Conservation (phyloP, 2,113 vertebrate genomes). For the Fregata magnificens region DNA sequence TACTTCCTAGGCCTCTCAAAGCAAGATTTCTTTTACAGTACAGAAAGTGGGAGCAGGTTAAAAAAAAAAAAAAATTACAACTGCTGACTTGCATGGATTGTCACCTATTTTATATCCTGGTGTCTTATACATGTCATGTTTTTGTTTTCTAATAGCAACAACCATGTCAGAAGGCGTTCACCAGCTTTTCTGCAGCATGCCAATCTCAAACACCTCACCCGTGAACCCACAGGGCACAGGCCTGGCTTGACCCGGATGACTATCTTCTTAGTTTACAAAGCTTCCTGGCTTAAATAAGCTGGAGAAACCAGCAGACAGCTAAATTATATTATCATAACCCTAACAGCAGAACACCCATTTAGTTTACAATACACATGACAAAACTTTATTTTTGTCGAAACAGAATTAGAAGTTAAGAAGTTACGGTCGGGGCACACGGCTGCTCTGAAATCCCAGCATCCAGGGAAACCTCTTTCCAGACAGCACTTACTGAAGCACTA, state of each 20-base stretch:
- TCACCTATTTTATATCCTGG: not conserved
- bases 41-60: not conserved
- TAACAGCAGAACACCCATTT: not conserved
- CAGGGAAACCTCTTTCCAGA: not conserved
- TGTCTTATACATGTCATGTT: rapidly evolving
- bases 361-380: not conserved
- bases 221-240: not conserved
- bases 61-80: not conserved
- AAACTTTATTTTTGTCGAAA: not conserved
- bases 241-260: not conserved
- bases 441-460: not conserved
- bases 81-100: not conserved
- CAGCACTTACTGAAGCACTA: not conserved
- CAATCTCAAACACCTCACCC: not conserved
- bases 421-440: no score
- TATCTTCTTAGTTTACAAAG: not conserved
- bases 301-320: not conserved
- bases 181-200: not conserved
- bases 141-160: not conserved
- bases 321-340: not conserved
- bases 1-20: not conserved
- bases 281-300: not conserved
- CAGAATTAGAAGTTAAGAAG: not conserved
- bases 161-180: not conserved
- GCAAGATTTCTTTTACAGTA: not conserved